A percentile compares a stretch with the other conserved stretches of the same genome.
Evolutionary conservation across 1,140 invertebrate genomes (phyloP).

Genomic region (Orchesella cincta): DNA sequence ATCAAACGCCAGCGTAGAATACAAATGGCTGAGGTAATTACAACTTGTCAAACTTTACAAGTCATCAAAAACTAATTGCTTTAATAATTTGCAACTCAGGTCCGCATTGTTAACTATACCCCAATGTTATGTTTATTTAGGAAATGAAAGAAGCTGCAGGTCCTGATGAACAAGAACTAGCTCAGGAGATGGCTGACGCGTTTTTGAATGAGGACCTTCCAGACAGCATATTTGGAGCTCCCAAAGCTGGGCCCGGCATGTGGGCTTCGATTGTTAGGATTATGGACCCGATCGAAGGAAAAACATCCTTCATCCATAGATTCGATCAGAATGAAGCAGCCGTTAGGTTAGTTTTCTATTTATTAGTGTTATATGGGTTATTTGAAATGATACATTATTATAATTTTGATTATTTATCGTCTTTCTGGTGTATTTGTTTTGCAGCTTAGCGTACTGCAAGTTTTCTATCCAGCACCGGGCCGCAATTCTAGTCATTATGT

Average conservation of each 20-base stretch:
- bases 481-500: conserved; percentile 73
- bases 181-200: conserved; percentile 94
- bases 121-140: conserved; percentile 54
- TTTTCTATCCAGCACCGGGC: conserved; percentile 70
- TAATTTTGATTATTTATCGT: conserved; percentile 25
- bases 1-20: conserved; percentile 88
- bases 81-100: conserved; percentile 23
- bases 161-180: conserved; percentile 90
- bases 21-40: conserved; percentile 69
- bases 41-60: background rate
- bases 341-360: conserved; percentile 68
- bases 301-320: conserved; percentile 75
- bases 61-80: background rate
- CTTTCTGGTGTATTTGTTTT: conserved; percentile 49
- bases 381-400: conserved; percentile 25
- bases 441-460: conserved; percentile 70
- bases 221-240: conserved; percentile 89
- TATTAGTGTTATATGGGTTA: background rate
- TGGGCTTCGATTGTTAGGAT: conserved; percentile 95
- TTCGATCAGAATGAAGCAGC: conserved; percentile 97
- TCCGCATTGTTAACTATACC: no score
- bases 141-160: conserved; percentile 97
- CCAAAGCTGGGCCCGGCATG: conserved; percentile 92
- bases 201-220: conserved; percentile 93
- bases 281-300: conserved; percentile 84